phyloP scores from a whole-genome alignment of 2,888 invertebrate species.

The Meganola albula region DNA sequence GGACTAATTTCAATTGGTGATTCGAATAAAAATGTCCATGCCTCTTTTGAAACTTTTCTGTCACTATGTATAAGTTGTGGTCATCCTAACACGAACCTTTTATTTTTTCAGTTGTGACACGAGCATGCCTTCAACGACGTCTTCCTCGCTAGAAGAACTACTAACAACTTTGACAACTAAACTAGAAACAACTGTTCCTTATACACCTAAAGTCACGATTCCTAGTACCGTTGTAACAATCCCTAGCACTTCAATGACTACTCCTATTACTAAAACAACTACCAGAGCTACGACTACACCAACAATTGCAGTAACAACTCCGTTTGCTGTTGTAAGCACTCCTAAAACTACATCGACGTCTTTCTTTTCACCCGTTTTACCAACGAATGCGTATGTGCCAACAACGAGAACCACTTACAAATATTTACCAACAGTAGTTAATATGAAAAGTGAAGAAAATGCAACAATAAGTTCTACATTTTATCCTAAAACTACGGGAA shows the following conservation, averaged over 20 bases:
- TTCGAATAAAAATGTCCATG: too few species aligned
- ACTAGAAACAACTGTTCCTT: constrained; percentile 22
- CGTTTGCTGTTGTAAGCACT: constrained; percentile 4
- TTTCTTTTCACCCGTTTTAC: too few species aligned
- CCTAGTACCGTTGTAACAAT: constrained; percentile 15
- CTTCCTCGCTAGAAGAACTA: constrained; percentile 49
- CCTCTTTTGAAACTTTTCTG: too few species aligned
- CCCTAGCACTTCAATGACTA: constrained; percentile 2
- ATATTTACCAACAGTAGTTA: neutral
- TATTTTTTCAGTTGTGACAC: constrained; percentile 60
- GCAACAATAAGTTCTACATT: constrained; percentile 7
- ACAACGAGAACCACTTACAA: too few species aligned
- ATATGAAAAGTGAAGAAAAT: constrained; percentile 5
- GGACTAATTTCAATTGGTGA: too few species aligned
- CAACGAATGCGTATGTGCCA: too few species aligned
- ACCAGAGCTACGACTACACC: constrained; percentile 2
- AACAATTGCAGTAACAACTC: constrained; percentile 3
- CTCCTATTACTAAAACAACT: constrained; percentile 1
- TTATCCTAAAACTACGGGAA: constrained; percentile 6
- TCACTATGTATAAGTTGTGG: too few species aligned
- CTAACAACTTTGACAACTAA: constrained; percentile 58
- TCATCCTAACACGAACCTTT: too few species aligned
- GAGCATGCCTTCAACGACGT: constrained; percentile 49
- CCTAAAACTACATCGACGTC: too few species aligned
- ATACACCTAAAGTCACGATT: constrained; percentile 28